These are phyloP conservation scores for Drosophila sturtevanti DNA, from an alignment of 1,140 invertebrate species.

Conservation along the genomic window DNA sequence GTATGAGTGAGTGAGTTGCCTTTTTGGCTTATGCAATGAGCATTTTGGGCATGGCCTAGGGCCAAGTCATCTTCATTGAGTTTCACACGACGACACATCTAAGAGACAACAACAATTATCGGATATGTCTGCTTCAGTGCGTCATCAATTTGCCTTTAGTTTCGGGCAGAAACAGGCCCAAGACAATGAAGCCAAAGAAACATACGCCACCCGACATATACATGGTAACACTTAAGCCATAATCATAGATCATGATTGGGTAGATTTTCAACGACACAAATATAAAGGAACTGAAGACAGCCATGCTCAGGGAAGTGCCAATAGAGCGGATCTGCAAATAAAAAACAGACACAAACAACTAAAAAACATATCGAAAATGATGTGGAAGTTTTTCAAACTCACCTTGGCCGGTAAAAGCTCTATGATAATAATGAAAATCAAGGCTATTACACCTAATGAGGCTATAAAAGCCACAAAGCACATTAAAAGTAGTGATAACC, in stretches of 20 bases:
- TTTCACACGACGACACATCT: constrained; percentile 43
- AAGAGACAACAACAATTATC: constrained; percentile 13
- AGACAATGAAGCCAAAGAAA: constrained; percentile 56
- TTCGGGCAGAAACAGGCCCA: constrained; percentile 67
- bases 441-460: constrained; percentile 53
- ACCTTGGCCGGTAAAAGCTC: constrained; percentile 68
- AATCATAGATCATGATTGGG: constrained; percentile 60
- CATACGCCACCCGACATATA: constrained; percentile 62
- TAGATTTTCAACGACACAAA: constrained; percentile 70
- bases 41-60: constrained; percentile 51
- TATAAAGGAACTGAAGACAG: constrained; percentile 61
- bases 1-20: constrained; percentile 38
- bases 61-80: constrained; percentile 36
- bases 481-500: constrained; percentile 62
- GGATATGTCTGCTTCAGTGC: constrained; percentile 41
- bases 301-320: constrained; percentile 70
- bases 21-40: constrained; percentile 52
- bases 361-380: neutral
- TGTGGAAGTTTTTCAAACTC: constrained; percentile 8
- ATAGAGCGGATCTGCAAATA: constrained; percentile 59
- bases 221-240: constrained; percentile 60
- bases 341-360: neutral
- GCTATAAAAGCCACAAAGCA: constrained; percentile 52
- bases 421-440: constrained; percentile 61
- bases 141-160: constrained; percentile 73